A percentile compares a stretch with the other conserved stretches of the same genome.
These are phyloP conservation scores for Podarcis muralis DNA, from an alignment of 2,113 vertebrate species.

Conservation along the genomic window DNA sequence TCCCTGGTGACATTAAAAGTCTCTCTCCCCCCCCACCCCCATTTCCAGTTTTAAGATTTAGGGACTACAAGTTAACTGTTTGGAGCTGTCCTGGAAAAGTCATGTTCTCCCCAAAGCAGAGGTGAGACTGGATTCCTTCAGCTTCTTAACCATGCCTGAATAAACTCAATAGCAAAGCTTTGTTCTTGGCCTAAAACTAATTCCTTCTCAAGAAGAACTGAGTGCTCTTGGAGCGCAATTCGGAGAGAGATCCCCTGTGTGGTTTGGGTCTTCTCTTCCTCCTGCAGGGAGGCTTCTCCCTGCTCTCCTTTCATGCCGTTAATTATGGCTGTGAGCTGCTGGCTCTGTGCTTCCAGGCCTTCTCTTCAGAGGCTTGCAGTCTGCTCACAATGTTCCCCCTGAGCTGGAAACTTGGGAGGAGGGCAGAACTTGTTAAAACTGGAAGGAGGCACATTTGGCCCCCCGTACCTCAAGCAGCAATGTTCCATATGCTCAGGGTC, in stretches of 20 bases:
- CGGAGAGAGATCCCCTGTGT: neutral
- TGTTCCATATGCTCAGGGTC: neutral
- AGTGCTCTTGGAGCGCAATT: conserved; percentile 22
- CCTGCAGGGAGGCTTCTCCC: conserved; percentile 31
- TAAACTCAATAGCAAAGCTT: neutral
- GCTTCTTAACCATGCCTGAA: neutral
- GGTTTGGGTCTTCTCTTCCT: neutral
- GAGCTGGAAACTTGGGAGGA: conserved; percentile 21
- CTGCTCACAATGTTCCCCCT: conserved; percentile 30
- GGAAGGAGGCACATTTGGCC: neutral
- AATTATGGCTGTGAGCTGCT: conserved; percentile 44
- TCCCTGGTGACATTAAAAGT: neutral
- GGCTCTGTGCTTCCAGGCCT: conserved; percentile 42
- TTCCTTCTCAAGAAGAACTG: conserved; percentile 18
- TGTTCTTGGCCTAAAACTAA: neutral
- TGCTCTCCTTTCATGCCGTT: conserved; percentile 19
- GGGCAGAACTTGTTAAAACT: conserved; percentile 23
- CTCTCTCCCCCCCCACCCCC: neutral
- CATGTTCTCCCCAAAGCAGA: neutral
- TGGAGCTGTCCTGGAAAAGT: too few relatives aligned
- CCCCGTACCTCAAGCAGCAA: neutral
- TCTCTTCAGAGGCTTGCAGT: conserved; percentile 37
- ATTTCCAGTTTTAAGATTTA: neutral
- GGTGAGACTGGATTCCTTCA: neutral
- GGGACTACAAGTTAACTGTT: neutral